A percentile compares a stretch with the other conserved stretches of the same genome.
Conservation (phyloP, 2,888 invertebrate species). For the Ephialtes manifestator region DNA sequence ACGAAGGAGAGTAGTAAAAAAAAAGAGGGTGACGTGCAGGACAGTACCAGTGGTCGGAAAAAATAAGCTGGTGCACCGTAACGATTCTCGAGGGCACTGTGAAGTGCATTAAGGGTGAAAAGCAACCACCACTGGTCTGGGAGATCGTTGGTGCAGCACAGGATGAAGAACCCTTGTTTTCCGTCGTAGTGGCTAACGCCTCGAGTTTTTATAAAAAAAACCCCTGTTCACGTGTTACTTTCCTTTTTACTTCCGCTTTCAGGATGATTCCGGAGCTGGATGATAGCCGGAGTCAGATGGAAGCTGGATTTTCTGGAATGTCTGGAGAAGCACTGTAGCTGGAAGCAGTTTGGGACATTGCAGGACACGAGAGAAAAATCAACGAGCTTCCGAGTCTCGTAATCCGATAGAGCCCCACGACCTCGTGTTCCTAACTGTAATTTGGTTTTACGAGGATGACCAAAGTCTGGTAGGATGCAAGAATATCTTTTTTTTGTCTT, state of each 20-base stretch:
- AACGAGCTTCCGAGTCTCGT: slow-evolving; percentile 19
- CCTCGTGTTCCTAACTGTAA: slow-evolving; percentile 23
- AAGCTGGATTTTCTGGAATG: slow-evolving; percentile 38
- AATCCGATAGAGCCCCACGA: slow-evolving; percentile 1
- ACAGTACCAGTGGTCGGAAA: not conserved
- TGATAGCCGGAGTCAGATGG: slow-evolving; percentile 10
- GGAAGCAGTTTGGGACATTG: not conserved
- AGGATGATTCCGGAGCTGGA: slow-evolving; percentile 1
- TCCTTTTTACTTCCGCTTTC: slow-evolving; percentile 14
- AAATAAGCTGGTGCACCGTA: not conserved
- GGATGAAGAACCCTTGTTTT: slow-evolving; percentile 10
- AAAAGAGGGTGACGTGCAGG: not conserved
- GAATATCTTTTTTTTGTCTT: slow-evolving; percentile 15
- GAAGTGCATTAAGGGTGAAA: slow-evolving; percentile 18
- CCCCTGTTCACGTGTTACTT: not conserved
- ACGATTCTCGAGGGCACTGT: not conserved
- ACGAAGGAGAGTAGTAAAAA: slow-evolving; percentile 8
- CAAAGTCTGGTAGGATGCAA: slow-evolving; percentile 3
- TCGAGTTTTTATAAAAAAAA: not conserved
- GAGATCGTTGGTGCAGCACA: not conserved
- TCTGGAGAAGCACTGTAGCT: not conserved
- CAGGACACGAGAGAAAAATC: slow-evolving; percentile 15
- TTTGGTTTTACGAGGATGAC: slow-evolving; percentile 55
- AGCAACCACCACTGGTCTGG: not conserved
- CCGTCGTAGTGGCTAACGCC: not conserved